Conservation (phyloP, 53 echinoderm and acorn worm species). For the Holothuria leucospilota region DNA sequence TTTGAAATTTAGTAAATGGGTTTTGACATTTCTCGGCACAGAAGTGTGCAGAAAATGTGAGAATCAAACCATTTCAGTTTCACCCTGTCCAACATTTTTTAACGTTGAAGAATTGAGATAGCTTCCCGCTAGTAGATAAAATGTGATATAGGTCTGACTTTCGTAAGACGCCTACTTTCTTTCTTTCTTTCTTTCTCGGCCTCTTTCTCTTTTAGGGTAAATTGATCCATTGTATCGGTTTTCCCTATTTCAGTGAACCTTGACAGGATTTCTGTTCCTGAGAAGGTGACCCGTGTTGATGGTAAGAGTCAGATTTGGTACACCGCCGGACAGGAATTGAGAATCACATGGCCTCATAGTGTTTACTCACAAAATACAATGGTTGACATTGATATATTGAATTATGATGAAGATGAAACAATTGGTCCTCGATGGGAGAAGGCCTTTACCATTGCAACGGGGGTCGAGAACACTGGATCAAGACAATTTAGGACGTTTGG, state of each 20-base stretch:
- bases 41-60: too few relatives aligned
- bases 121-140: too few relatives aligned
- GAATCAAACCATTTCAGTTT: too few relatives aligned
- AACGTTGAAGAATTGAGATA: too few relatives aligned
- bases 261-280: neutral
- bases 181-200: too few relatives aligned
- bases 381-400: conserved; percentile 56
- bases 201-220: too few relatives aligned
- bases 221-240: too few relatives aligned
- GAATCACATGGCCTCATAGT: conserved; percentile 19
- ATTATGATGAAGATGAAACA: conserved; percentile 57
- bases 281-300: conserved; percentile 29
- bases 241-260: neutral
- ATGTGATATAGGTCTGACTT: too few relatives aligned
- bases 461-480: conserved; percentile 75
- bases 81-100: too few relatives aligned
- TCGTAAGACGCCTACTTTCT: too few relatives aligned
- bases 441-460: conserved; percentile 22
- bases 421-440: conserved; percentile 40
- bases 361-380: conserved; percentile 22
- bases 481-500: conserved; percentile 73
- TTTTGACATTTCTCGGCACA: too few relatives aligned
- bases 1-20: too few relatives aligned
- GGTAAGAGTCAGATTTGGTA: conserved; percentile 47
- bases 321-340: conserved; percentile 51